Base-by-base conservation (phyloP, 2,888 invertebrate genomes). In the Aphidius colemani region DNA sequence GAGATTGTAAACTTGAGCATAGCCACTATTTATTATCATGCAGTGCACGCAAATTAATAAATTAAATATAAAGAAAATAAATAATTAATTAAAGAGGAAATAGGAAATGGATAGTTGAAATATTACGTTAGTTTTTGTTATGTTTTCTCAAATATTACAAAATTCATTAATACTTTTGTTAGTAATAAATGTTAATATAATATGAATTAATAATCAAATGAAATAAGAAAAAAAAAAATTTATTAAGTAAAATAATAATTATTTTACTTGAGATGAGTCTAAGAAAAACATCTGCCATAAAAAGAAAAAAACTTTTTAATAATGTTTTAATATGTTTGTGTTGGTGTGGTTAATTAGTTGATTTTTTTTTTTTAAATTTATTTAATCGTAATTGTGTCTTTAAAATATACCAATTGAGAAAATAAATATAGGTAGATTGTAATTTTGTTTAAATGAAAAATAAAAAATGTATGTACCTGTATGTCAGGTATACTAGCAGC, bases 401-500 rank as follows among this genome's bases (percentile, higher is more conserved):
- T 61, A 67, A 55, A 66, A 68, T 46, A 67, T 30, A 30, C 30
- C 30, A 30, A 30, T 40, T 51, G 39, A 45, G 59, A 44, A 49
- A 50, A 61, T 50, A 13, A n/a, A 46, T 40, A 13, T n/a, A 18
- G 1, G 5, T 30, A n/a, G n/a, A 30, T 30, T 30, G 30, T 30
- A 5, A 30, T 30, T 30, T 30, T 30, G 30, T 30, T 51, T 59
- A 49, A 67, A 64, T 63, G n/a, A 58, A 56, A 71, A 71, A 71
- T 63, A 69, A 69, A 68, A 67, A 67, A 63, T 67, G 74, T 80
- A 70, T 70, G 78, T 85, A 95, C 95, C 89, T 95, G 95, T 76
- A 96, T 89, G 81, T 95, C 94, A 9, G 92, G 92, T 70, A 95
- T 91, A 76, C 89, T 85, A 72, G 93, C 89, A 11, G 93, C 90